phyloP scores from a whole-genome alignment of 2,888 invertebrate genomes.

The Arge pagana region DNA sequence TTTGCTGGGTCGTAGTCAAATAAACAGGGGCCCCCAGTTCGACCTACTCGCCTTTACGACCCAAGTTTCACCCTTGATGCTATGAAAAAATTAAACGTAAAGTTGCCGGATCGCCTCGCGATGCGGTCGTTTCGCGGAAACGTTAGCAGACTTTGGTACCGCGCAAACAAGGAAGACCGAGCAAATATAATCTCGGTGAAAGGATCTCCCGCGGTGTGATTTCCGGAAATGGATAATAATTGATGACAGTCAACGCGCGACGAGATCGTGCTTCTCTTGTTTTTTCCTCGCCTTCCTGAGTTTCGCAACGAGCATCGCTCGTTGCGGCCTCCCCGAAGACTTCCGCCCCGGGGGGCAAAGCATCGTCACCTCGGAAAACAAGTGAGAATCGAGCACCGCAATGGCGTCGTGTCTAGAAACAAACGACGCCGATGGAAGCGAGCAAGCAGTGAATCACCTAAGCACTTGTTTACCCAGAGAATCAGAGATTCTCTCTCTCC shows the following conservation, averaged over 20 bases:
- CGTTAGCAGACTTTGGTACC: slow-evolving; percentile 19
- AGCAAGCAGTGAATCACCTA: slow-evolving; percentile 57
- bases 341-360: background rate
- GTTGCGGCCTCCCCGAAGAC: background rate
- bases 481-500: slow-evolving; percentile 48
- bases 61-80: no score
- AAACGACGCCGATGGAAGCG: slow-evolving; percentile 53
- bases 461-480: slow-evolving; percentile 57
- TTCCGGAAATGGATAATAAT: slow-evolving; percentile 13
- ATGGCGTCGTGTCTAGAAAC: slow-evolving; percentile 54
- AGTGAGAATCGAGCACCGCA: slow-evolving; percentile 45
- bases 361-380: slow-evolving; percentile 55
- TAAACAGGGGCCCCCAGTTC: no score
- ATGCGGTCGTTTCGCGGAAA: no score
- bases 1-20: no score
- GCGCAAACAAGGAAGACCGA: slow-evolving; percentile 17
- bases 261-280: no score
- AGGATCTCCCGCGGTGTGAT: slow-evolving; percentile 15
- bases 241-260: slow-evolving; percentile 1
- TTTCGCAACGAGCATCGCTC: background rate
- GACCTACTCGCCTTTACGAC: no score
- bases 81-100: no score
- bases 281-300: background rate
- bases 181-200: background rate
- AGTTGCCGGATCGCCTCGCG: no score